These are phyloP conservation scores for Mystacornis crossleyi DNA, from an alignment of 2,113 vertebrate species.

Conservation along the genomic window DNA sequence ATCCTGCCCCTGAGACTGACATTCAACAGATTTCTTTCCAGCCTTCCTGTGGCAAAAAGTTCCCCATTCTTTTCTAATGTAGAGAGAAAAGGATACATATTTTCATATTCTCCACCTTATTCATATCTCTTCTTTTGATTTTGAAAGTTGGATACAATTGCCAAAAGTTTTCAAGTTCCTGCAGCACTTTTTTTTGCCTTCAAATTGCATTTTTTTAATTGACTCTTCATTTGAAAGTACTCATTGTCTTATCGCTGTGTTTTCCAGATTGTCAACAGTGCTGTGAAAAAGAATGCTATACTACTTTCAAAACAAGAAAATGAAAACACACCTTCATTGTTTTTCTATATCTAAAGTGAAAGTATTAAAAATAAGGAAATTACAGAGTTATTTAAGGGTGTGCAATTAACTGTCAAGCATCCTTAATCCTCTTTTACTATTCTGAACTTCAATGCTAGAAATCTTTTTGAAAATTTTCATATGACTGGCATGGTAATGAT, in stretches of 20 bases:
- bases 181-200: background rate
- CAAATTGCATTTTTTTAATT: background rate
- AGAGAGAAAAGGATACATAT: background rate
- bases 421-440: slow-evolving; percentile 3
- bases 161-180: background rate
- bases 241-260: background rate
- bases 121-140: background rate
- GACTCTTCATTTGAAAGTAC: background rate
- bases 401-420: background rate
- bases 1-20: background rate
- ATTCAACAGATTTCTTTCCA: background rate
- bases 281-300: background rate
- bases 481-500: background rate
- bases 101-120: background rate
- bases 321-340: background rate
- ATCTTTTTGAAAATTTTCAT: background rate
- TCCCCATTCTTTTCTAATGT: background rate
- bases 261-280: background rate
- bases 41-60: background rate
- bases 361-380: slow-evolving; percentile 13
- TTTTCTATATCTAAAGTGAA: background rate
- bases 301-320: background rate
- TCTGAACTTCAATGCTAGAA: background rate
- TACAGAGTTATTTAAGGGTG: background rate
- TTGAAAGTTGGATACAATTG: background rate